phyloP scores from a whole-genome alignment of 2,888 invertebrate species.

The Synergus itoensis region DNA sequence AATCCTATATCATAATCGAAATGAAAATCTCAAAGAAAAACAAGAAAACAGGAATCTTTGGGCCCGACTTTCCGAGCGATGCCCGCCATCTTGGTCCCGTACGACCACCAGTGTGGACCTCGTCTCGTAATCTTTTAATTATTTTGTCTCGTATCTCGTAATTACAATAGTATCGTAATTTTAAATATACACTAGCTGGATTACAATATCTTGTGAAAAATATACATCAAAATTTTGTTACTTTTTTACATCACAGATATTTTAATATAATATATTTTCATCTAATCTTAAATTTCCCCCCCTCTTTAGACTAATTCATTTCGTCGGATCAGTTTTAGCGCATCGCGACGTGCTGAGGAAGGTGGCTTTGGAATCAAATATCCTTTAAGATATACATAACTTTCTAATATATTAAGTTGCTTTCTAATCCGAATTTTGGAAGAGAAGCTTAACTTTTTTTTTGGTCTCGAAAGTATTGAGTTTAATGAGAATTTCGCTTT shows the following conservation, averaged over 20 bases:
- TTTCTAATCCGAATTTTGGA: slow-evolving; percentile 51
- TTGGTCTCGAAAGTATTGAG: slow-evolving; percentile 29
- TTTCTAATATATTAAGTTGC: slow-evolving; percentile 47
- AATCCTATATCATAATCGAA: slow-evolving; percentile 42
- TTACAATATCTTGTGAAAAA: slow-evolving; percentile 78
- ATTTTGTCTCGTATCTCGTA: slow-evolving; percentile 61
- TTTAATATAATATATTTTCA: slow-evolving; percentile 78
- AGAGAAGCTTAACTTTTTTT: slow-evolving; percentile 42
- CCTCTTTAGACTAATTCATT: slow-evolving; percentile 64
- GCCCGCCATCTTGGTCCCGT: slow-evolving; percentile 76
- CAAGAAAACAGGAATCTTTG: slow-evolving; percentile 69
- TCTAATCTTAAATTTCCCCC: slow-evolving; percentile 74
- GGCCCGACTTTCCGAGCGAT: slow-evolving; percentile 69
- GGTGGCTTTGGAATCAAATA: slow-evolving; percentile 52
- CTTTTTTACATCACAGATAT: slow-evolving; percentile 78
- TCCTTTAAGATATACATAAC: slow-evolving; percentile 43
- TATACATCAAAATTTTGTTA: slow-evolving; percentile 78
- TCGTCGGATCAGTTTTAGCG: slow-evolving; percentile 67
- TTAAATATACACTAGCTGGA: slow-evolving; percentile 77
- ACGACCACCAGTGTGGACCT: slow-evolving; percentile 73
- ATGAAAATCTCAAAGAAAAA: slow-evolving; percentile 43
- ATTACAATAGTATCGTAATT: slow-evolving; percentile 75
- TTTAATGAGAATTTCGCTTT: slow-evolving; percentile 27
- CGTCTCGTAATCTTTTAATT: slow-evolving; percentile 59
- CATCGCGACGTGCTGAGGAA: slow-evolving; percentile 66